Conservation (phyloP, 2,113 vertebrate species). For the Rhegmatorhina hoffmannsi region DNA sequence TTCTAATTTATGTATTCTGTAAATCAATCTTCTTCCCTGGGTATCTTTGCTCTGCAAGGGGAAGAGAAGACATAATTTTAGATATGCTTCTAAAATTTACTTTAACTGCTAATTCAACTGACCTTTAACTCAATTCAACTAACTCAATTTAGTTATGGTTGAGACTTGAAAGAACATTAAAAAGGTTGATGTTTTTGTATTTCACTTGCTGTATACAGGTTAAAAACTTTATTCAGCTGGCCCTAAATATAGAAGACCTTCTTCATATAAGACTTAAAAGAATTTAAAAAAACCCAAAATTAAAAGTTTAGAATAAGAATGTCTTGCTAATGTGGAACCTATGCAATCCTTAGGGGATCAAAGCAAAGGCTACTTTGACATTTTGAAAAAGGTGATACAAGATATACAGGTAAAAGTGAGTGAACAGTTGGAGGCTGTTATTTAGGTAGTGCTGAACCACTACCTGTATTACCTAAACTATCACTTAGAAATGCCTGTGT, state of each 20-base stretch:
- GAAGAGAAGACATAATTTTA: neutral
- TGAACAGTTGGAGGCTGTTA: neutral
- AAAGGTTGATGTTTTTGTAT: neutral
- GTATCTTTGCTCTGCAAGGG: neutral
- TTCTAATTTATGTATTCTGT: neutral
- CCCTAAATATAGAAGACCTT: neutral
- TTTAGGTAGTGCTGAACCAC: neutral
- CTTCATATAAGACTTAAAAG: neutral
- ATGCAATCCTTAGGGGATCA: neutral
- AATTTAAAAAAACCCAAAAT: neutral
- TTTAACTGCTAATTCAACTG: neutral
- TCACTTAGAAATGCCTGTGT: neutral
- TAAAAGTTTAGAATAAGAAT: neutral
- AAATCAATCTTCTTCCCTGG: neutral
- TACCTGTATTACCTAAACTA: neutral
- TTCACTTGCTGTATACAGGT: neutral
- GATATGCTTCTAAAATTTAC: neutral
- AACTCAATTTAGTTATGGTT: neutral
- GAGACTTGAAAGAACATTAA: accelerated
- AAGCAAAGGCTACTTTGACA: neutral
- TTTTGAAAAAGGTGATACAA: neutral
- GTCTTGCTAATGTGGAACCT: neutral
- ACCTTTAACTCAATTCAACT: neutral
- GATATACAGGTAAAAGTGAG: neutral
- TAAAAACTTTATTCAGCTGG: neutral